Conservation (phyloP, 1,140 invertebrate genomes). For the Oppia nitens region DNA sequence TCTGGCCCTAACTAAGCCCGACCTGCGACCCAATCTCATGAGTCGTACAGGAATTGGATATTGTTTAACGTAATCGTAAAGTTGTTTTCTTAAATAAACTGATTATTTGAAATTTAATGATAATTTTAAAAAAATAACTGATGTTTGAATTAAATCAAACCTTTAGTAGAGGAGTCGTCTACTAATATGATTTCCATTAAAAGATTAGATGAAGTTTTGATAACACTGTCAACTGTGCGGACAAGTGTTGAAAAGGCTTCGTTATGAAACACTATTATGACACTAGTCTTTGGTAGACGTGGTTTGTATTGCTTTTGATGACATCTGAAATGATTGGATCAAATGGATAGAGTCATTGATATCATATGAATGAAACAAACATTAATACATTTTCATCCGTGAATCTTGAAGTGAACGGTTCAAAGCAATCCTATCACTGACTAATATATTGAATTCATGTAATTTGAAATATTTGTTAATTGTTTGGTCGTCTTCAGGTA, state of each 20-base stretch:
- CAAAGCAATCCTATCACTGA: slow-evolving; percentile 73
- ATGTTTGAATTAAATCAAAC: slow-evolving; percentile 41
- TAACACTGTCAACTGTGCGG: slow-evolving; percentile 24
- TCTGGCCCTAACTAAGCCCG: slow-evolving; percentile 82
- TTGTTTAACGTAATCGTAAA: slow-evolving; percentile 38
- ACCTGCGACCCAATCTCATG: slow-evolving; percentile 62
- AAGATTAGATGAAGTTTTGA: slow-evolving; percentile 24
- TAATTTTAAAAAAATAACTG: neutral
- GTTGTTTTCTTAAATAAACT: slow-evolving; percentile 63
- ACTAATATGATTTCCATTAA: slow-evolving; percentile 60
- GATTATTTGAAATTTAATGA: neutral
- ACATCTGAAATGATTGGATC: no score
- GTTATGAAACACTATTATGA: slow-evolving; percentile 93
- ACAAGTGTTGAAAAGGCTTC: slow-evolving; percentile 30
- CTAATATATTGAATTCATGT: slow-evolving; percentile 62
- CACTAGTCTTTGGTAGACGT: slow-evolving; percentile 71
- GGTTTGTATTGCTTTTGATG: neutral
- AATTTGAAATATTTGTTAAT: neutral
- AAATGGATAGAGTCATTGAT: no score
- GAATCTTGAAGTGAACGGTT: slow-evolving; percentile 78
- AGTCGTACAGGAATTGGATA: slow-evolving; percentile 35
- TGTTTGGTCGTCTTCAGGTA: neutral
- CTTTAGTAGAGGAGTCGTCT: slow-evolving; percentile 90
- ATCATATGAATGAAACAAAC: neutral
- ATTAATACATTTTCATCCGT: slow-evolving; percentile 44